Conservation (phyloP, 2,797 vertebrate genomes). For the Sebastes variabilis region DNA sequence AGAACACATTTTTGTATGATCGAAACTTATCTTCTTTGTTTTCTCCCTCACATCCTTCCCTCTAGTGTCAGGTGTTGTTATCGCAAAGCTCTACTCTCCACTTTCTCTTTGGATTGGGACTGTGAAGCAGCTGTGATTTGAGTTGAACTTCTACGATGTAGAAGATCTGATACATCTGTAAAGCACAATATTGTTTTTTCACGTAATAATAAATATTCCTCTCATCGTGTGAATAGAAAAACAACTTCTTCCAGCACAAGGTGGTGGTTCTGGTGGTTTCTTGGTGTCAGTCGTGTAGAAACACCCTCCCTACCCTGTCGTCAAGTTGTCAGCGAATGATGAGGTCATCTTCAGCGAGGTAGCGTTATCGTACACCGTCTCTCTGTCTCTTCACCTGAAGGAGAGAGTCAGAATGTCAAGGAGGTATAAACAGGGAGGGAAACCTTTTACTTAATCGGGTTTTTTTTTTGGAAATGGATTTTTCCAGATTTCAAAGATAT, state of each 20-base stretch:
- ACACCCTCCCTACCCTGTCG: slow-evolving; percentile 15
- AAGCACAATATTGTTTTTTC: background rate
- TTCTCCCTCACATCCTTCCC: background rate
- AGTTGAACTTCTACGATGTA: background rate
- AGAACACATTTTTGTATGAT: slow-evolving; percentile 9
- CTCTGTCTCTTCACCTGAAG: slow-evolving; percentile 58
- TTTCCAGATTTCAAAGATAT: background rate
- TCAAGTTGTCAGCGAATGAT: slow-evolving; percentile 33
- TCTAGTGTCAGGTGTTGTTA: slow-evolving; percentile 29
- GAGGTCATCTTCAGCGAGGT: slow-evolving; percentile 71
- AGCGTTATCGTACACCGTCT: slow-evolving; percentile 41
- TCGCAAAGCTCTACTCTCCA: slow-evolving; percentile 4
- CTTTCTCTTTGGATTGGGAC: background rate
- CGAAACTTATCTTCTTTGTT: background rate
- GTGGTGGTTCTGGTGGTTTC: slow-evolving; percentile 2
- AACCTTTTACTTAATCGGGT: too few species aligned
- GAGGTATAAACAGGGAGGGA: too few species aligned
- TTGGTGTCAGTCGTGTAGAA: slow-evolving; percentile 19
- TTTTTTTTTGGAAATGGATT: background rate
- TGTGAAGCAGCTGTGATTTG: slow-evolving; percentile 19
- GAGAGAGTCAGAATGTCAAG: slow-evolving; percentile 5
- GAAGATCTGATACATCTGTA: background rate
- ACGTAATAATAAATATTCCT: slow-evolving; percentile 45
- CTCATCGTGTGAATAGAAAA: slow-evolving; percentile 10
- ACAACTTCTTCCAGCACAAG: slow-evolving; percentile 27